These are phyloP conservation scores for Falco punctatus DNA, from an alignment of 2,113 vertebrate genomes.

Conservation along the genomic window DNA sequence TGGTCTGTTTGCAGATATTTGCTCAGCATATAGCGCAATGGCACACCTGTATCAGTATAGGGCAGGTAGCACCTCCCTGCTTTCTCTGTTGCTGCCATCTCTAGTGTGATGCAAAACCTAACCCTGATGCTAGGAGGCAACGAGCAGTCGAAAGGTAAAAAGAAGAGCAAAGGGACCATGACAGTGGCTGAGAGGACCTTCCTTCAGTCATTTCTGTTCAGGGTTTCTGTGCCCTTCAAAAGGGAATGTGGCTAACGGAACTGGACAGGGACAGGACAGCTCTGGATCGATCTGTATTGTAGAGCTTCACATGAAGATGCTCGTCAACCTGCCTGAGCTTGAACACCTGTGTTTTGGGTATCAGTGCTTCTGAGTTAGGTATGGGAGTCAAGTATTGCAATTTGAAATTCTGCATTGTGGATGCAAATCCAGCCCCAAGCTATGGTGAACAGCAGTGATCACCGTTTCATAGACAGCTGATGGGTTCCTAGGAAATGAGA, in stretches of 20 bases:
- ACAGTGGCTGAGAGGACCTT: neutral
- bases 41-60: rapidly evolving
- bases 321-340: neutral
- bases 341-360: neutral
- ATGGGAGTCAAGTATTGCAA: neutral
- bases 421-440: neutral
- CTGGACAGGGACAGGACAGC: neutral
- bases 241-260: neutral
- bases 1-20: neutral
- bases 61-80: neutral
- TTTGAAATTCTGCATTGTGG: neutral
- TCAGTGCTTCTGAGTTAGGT: neutral
- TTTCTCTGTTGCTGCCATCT: neutral
- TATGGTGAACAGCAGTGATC: neutral
- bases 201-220: neutral
- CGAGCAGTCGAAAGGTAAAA: neutral
- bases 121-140: neutral
- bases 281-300: neutral
- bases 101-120: neutral
- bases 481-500: neutral
- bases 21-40: neutral
- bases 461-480: neutral
- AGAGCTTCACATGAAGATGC: neutral
- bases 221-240: neutral
- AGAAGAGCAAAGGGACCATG: neutral